Evolutionary conservation across 2,113 vertebrate species (phyloP), one percentile per base, ranked within the genome.

Genomic region (Sminthopsis crassicaudata): DNA sequence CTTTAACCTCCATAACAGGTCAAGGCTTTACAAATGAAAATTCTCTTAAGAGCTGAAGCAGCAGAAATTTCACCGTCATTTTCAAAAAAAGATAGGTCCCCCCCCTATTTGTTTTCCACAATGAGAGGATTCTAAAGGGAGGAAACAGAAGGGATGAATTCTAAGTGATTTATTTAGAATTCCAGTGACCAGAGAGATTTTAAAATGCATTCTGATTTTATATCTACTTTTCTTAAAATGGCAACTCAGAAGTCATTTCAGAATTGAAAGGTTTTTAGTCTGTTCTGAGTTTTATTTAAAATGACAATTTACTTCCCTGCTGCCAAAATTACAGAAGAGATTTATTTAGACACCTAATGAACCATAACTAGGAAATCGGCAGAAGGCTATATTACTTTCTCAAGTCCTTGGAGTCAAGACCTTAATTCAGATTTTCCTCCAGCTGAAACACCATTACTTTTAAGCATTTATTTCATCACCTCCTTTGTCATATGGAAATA

Each of bases 41-140:
- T 97, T 90, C 97, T 98, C 95, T 93, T 97, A 98, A 97, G 97
- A 97, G 96, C 92, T 98, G 97, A 97, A 94, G 96, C 96, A 98
- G 94, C 97, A 95, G 96, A 98, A 98, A 98, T 98, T 97, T 95
- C 96, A 93, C 91, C 36, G 92, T 95, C 93, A 97, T 92, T 92
- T 98, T 96, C 97, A 98, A 93, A 96, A 96, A 36, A 36, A 67
- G 30, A 2, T 30, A 94, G 96, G 89, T 97, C 5, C 30, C 53
- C 53, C 36, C 95, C 93, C 95, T 91, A 91, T 90, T 96, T 90
- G 92, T 95, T 97, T 55, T 93, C 46, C 95, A 94, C 88, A 97
- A 92, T 94, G 94, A 92, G 93, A 97, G 98, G 95, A 88, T 92
- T 42, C 88, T 98, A 88, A 92, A 98, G 95, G 97, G 96, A n/a